These are phyloP conservation scores for Percopsis transmontana DNA, from an alignment of 2,113 vertebrate genomes.

Conservation along the genomic window DNA sequence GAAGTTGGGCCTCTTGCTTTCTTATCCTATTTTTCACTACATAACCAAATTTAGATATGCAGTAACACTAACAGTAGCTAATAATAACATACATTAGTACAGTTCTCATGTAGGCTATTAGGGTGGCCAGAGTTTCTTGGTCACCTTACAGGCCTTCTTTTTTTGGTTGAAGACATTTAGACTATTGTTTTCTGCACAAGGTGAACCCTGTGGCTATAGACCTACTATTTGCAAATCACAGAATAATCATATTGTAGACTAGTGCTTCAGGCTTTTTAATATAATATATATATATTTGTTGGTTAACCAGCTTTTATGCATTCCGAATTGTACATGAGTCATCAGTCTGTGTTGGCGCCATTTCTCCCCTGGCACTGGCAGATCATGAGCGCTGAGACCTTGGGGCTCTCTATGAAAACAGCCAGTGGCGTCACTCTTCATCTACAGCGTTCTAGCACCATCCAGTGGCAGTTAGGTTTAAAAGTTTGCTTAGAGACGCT, in stretches of 20 bases:
- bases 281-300: slow-evolving; percentile 12
- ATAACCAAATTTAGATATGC: too few relatives aligned
- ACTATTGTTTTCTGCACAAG: not conserved
- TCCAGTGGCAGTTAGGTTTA: slow-evolving; percentile 38
- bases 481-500: too few relatives aligned
- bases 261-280: slow-evolving; percentile 8
- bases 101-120: not conserved
- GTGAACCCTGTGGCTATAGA: not conserved
- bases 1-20: too few relatives aligned
- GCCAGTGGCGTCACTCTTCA: slow-evolving; percentile 3
- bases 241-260: not conserved
- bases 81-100: too few relatives aligned
- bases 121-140: not conserved
- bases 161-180: not conserved
- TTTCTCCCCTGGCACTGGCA: slow-evolving; percentile 46
- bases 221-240: slow-evolving; percentile 1
- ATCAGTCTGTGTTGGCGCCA: slow-evolving; percentile 60
- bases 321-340: slow-evolving; percentile 46
- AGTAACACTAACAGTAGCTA: too few relatives aligned
- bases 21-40: too few relatives aligned
- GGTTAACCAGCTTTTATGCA: slow-evolving; percentile 28
- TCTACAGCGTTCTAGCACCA: slow-evolving; percentile 47
- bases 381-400: slow-evolving; percentile 68
- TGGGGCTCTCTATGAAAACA: slow-evolving; percentile 42
- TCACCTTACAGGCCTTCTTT: not conserved